Evolutionary conservation across 2,888 invertebrate species (phyloP).

Genomic region (Dorcus hopei): DNA sequence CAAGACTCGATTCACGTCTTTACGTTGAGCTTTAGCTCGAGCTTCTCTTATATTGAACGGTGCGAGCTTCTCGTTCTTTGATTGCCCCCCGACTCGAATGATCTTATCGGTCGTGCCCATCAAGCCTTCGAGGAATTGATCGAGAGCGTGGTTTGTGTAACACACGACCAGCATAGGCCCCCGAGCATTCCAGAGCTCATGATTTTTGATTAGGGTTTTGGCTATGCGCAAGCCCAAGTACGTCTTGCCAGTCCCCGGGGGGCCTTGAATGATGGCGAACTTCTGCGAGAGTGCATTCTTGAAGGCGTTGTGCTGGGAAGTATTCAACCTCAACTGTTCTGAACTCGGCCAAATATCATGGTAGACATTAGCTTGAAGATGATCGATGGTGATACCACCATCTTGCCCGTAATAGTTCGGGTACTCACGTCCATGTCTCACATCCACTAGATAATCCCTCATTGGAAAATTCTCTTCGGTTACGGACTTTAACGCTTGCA

Average conservation of each 20-base stretch:
- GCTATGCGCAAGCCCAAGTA: conserved; percentile 72
- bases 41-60: conserved; percentile 6
- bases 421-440: conserved; percentile 23
- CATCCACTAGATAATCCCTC: conserved; percentile 61
- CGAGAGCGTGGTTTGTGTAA: conserved; percentile 82
- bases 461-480: conserved; percentile 61
- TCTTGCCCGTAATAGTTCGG: conserved; percentile 14
- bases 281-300: conserved; percentile 65
- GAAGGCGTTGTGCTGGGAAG: conserved; percentile 65
- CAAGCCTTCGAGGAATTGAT: conserved; percentile 76
- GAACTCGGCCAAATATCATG: conserved; percentile 52
- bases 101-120: conserved; percentile 57
- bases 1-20: neutral
- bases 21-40: neutral
- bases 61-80: conserved; percentile 57
- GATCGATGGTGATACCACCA: conserved; percentile 1
- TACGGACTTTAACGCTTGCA: conserved; percentile 64
- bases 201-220: conserved; percentile 48
- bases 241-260: conserved; percentile 81
- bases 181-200: conserved; percentile 4
- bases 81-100: conserved; percentile 67
- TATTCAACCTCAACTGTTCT: conserved; percentile 56
- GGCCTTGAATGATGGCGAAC: conserved; percentile 74
- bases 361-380: neutral
- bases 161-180: conserved; percentile 72